Conservation (phyloP, 2,888 invertebrate genomes). For the Onthophagus sagittarius region DNA sequence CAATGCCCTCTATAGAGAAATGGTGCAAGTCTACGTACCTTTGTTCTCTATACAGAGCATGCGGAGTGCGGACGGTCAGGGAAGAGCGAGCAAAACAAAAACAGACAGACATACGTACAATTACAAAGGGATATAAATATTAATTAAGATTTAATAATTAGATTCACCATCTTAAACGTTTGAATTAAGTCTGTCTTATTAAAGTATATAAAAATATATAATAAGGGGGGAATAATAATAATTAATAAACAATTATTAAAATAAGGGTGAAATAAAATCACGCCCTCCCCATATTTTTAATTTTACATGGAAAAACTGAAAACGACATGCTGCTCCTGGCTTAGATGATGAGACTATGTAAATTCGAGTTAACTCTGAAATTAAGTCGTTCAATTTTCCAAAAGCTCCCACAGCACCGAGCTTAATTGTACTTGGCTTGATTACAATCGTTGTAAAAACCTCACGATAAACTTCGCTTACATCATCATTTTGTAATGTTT, state of each 20-base stretch:
- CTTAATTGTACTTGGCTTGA: not conserved
- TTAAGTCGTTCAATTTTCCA: not conserved
- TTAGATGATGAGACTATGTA: not conserved
- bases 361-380: not conserved
- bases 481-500: too few species aligned
- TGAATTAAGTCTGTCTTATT: not conserved
- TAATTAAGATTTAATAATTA: conserved; percentile 18
- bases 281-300: not conserved
- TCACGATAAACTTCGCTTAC: not conserved
- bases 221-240: too few species aligned
- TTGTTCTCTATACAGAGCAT: conserved; percentile 49
- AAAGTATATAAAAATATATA: too few species aligned
- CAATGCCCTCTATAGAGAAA: conserved; percentile 33
- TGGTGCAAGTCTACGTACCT: conserved; percentile 46
- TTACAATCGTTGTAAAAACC: not conserved
- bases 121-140: conserved; percentile 21
- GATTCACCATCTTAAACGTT: not conserved
- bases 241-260: too few species aligned
- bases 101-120: conserved; percentile 41
- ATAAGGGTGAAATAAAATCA: not conserved
- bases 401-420: not conserved
- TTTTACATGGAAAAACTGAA: not conserved
- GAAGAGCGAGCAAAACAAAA: conserved; percentile 44
- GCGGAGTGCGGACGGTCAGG: conserved; percentile 42
- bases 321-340: not conserved